These are phyloP conservation scores for Sphaerophoria rueppellii DNA, from an alignment of 2,888 invertebrate species.

Conservation along the genomic window DNA sequence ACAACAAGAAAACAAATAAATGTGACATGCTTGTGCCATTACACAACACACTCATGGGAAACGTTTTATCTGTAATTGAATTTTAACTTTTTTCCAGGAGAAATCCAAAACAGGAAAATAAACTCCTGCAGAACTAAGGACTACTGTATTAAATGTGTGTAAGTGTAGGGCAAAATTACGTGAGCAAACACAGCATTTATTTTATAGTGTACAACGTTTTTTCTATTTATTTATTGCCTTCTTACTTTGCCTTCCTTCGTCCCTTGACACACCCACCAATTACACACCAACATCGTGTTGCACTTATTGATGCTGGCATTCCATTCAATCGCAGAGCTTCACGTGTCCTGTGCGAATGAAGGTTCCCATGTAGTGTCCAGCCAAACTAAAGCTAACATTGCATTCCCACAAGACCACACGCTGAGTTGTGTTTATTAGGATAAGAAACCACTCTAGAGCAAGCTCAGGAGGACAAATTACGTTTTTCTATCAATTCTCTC, in stretches of 20 bases:
- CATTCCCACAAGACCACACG: background rate
- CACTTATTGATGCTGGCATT: constrained; percentile 31
- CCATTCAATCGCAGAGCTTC: constrained; percentile 10
- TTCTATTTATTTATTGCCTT: constrained; percentile 10
- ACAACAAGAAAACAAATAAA: constrained; percentile 53
- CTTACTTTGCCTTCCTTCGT: background rate
- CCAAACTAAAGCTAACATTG: background rate
- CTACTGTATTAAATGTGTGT: background rate
- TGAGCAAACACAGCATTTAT: constrained; percentile 27
- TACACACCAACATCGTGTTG: constrained; percentile 25
- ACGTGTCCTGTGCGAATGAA: background rate
- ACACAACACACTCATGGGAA: constrained; percentile 48
- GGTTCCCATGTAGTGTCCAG: background rate
- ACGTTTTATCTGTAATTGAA: constrained; percentile 67
- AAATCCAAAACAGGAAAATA: background rate
- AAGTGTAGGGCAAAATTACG: constrained; percentile 6
- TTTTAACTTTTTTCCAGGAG: constrained; percentile 43
- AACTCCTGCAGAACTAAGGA: background rate
- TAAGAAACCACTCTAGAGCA: background rate
- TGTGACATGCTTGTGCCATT: constrained; percentile 63
- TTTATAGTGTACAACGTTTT: constrained; percentile 11
- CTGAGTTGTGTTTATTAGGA: background rate
- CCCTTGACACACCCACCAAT: background rate
- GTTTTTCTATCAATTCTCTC: background rate
- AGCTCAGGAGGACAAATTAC: background rate